Base-by-base conservation (phyloP, 2,797 vertebrate species). In the Chromobotia macracanthus region DNA sequence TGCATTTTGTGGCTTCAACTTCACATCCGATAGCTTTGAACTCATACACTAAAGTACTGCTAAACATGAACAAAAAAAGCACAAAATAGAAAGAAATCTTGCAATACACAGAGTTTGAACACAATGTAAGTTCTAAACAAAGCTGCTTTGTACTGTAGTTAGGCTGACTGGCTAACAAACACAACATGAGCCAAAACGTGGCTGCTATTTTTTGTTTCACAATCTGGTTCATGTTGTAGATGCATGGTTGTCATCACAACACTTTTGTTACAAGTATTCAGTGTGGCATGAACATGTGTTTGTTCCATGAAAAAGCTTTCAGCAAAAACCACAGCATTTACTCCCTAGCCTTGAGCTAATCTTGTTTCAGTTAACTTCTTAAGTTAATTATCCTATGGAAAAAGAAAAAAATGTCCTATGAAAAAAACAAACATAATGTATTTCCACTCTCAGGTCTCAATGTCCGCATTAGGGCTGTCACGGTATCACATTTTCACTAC, bases 241-340 rank as follows among this genome's bases (percentile, higher is more conserved):
- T 55, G 73, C 19, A 25, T 66, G 35, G 21, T 44, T 75, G 31
- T 18, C 19, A 55, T 75, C 11, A n/a, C 25, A 18, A 9, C 16
- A n/a, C 35, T 65, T 75, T 38, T 35, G 19, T 66, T 65, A 65
- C 13, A 73, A 19, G 23, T 31, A 44, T 56, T 11, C 16, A n/a
- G 15, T 63, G 18, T 21, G 50, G 48, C 28, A 15, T 35, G 18
- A 66, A 71, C 75, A 66, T 67, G 46, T 72, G 80, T 72, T 60
- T 44, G 50, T 23, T 73, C 38, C 38, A 41, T 69, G 46, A 25
- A 48, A 41, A 71, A 51, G 25, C 6, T 12, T 76, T 82, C 48
- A 63, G 63, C 38, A 41, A 41, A 41, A 41, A 41, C 7, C 38
- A 72, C 60, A 71, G 66, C 44, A 71, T 81, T 68, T 81, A 1